Evolutionary conservation across 64 coral and sea anemone species (phyloP), one percentile per base, ranked within the genome.

Genomic region (Montipora efflorescens): DNA sequence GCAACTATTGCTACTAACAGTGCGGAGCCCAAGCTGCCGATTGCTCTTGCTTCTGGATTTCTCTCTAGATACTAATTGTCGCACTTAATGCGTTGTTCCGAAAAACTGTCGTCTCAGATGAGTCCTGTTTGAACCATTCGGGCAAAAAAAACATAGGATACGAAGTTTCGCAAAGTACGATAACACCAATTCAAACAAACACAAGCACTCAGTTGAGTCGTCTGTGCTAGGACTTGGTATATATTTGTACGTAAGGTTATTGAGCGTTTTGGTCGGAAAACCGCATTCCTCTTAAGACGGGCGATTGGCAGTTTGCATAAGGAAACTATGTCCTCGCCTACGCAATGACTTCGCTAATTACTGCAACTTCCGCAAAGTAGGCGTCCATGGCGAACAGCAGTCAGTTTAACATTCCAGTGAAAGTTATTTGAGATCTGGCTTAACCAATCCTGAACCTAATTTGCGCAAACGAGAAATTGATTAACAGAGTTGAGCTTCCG

Each of bases 281-380:
- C 44, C 13, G 47, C 14, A 48, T n/a, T 19, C 14, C 76, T 50
- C 44, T 19, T 15, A 19, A 7, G 15, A 14, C 76, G 49, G 14
- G 45, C 76, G 46, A 78, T 49, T 78, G 18, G 68, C 68, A 71
- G 76, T 78, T 49, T 78, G 44, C 76, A 51, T 47, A 18, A 49
- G 76, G 76, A 78, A 5, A 36, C 2, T 15, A 28, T 2, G 11
- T 8, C 45, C 44, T 52, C 47, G 47, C 76, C 76, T 76, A 78
- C 76, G 47, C 76, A 13, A 48, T 19, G 44, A n/a, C 6, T 49
- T 6, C 14, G 15, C 44, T 49, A 48, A 48, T 78, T 8, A n/a
- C 13, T 16, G 47, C 76, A 49, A 8, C 44, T 19, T 71, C 21
- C 36, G 11, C 2, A 7, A 23, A 71, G 1, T 18, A 71, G 5